A percentile compares a stretch with the other conserved stretches of the same genome.
Conservation (phyloP, 2,888 invertebrate species). For the Marronus borbonicus region DNA sequence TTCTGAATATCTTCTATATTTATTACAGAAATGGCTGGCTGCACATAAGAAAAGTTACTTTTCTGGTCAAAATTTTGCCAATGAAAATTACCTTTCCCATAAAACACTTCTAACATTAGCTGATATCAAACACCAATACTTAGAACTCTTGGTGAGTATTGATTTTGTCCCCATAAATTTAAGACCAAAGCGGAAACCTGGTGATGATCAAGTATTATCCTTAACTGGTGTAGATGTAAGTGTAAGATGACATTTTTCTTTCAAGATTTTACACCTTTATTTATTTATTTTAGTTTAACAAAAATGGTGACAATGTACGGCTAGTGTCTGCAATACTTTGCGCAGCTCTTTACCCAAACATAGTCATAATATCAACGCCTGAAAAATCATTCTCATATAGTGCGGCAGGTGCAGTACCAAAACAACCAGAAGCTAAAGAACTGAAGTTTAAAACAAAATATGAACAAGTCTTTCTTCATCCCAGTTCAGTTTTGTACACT, state of each 20-base stretch:
- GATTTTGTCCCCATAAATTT: conserved; percentile 84
- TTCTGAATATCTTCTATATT: conserved; percentile 46
- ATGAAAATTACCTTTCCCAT: conserved; percentile 86
- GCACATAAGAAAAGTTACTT: conserved; percentile 78
- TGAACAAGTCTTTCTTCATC: conserved; percentile 80
- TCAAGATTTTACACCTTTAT: neutral
- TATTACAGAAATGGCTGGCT: conserved; percentile 83
- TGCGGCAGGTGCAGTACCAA: conserved; percentile 82
- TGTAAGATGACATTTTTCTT: neutral
- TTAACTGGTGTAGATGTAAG: conserved; percentile 75
- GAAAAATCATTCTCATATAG: conserved; percentile 84
- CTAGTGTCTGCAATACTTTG: conserved; percentile 88
- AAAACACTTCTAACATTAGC: conserved; percentile 88
- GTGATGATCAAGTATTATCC: conserved; percentile 76
- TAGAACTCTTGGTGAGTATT: conserved; percentile 83
- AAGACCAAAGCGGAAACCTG: conserved; percentile 72
- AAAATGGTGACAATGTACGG: conserved; percentile 82
- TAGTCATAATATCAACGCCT: conserved; percentile 87
- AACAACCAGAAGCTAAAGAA: conserved; percentile 80
- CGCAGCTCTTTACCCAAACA: conserved; percentile 94
- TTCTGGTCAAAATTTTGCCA: conserved; percentile 85
- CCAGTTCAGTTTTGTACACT: conserved; percentile 82
- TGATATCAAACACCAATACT: conserved; percentile 88
- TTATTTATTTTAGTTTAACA: conserved; percentile 75
- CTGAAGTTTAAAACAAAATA: conserved; percentile 82